Percentiles rank a stretch among this genome's conserved stretches.
Evolutionary conservation across 2,113 vertebrate species (phyloP).

Genomic region (Lota lota): DNA sequence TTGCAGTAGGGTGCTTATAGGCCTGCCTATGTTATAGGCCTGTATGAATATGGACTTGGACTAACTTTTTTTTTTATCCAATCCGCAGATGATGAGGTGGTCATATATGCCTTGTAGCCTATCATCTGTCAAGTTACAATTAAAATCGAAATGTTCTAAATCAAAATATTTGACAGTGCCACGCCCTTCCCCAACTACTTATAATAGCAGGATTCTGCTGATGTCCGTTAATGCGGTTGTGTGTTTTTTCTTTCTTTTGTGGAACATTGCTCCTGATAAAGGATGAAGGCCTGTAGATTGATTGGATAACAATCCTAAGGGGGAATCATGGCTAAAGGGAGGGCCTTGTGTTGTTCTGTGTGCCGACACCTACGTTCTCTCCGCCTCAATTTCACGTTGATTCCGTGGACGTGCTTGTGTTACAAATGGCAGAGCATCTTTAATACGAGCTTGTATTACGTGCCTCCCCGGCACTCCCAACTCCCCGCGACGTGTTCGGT

Average conservation of each 20-base stretch:
- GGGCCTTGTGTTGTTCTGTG: conserved; percentile 36
- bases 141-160: too few relatives aligned
- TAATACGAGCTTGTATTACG: conserved; percentile 12
- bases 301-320: conserved; percentile 53
- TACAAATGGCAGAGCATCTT: conserved; percentile 40
- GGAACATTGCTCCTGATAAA: conserved; percentile 68
- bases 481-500: too few relatives aligned
- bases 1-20: background rate
- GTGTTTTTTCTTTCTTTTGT: conserved; percentile 45
- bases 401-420: conserved; percentile 45
- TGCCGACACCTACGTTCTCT: conserved; percentile 54
- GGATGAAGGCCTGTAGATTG: conserved; percentile 48
- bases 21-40: background rate
- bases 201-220: too few relatives aligned
- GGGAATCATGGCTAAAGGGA: conserved; percentile 58
- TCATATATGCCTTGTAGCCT: too few relatives aligned
- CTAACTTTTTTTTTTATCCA: too few relatives aligned
- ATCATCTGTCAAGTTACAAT: too few relatives aligned
- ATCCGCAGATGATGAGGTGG: too few relatives aligned
- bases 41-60: too few relatives aligned
- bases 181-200: too few relatives aligned
- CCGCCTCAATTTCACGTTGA: conserved; percentile 49
- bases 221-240: background rate
- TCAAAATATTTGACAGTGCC: too few relatives aligned
- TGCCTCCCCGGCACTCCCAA: too few relatives aligned